phyloP scores from a whole-genome alignment of 2,888 invertebrate genomes.

The Exephanes ischioxanthus region DNA sequence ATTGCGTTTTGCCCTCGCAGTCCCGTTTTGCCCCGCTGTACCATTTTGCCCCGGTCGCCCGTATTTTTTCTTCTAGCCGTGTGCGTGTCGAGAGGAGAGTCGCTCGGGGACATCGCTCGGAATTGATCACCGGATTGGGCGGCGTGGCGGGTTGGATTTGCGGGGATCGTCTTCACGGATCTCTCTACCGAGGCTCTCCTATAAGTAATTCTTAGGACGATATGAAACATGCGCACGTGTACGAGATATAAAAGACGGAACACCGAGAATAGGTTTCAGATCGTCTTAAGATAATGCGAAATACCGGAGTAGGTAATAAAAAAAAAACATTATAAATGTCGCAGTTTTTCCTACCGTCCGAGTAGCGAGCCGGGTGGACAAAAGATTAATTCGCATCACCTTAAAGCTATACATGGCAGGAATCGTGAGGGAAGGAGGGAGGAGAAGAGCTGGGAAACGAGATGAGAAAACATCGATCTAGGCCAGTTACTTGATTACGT shows the following conservation, averaged over 20 bases:
- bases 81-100: not conserved
- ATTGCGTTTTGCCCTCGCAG: too few species aligned
- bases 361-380: too few species aligned
- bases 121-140: not conserved
- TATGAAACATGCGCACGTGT: not conserved
- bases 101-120: not conserved
- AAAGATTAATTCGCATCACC: too few species aligned
- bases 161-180: not conserved
- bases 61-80: not conserved
- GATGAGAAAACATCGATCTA: conserved; percentile 4
- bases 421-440: not conserved
- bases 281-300: too few species aligned
- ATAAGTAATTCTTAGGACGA: not conserved
- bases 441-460: not conserved
- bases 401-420: not conserved
- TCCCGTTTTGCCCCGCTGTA: too few species aligned
- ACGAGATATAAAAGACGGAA: not conserved
- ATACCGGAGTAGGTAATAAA: too few species aligned
- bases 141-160: conserved; percentile 6
- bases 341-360: too few species aligned
- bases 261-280: too few species aligned
- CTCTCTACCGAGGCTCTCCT: not conserved
- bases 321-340: too few species aligned
- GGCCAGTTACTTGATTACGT: conserved; percentile 31
- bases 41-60: too few species aligned